Evolutionary conservation across 2,113 vertebrate genomes (phyloP), one percentile per base, ranked within the genome.

Genomic region (Tringa solitaria): DNA sequence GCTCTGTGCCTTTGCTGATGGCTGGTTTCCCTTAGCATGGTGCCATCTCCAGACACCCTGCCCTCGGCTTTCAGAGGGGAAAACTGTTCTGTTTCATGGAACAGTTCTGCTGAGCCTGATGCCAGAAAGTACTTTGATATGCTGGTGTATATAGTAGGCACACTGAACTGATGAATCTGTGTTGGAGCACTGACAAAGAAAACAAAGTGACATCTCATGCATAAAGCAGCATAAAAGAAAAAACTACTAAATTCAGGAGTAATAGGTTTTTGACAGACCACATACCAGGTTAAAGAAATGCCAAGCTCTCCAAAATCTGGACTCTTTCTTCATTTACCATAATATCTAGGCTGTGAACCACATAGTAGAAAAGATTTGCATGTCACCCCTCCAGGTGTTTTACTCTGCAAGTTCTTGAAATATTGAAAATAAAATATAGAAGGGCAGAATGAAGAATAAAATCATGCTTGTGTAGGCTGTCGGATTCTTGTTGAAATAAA

Each of bases 401-500:
- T 53, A 75, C 6, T 87, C 79, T 37, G 12, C 39, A 91, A 84
- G 32, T 95, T 95, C 70, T 63, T 84, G 63, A 51, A 88, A 64
- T 8, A 77, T 7, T 68, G 67, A 14, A 95, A 95, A 95, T 64
- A 72, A 45, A 95, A 57, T 8, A 69, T 2, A 39, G 24, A 89
- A 88, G 18, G 57, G 41, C n/a, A 60, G 54, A 57, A 30, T 61
- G 30, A 90, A 53, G 65, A 60, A 80, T 74, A 94, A 81, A 57
- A 51, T 32, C 30, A 33, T 65, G 30, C 39, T 45, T 32, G 63
- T 33, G 14, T 65, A 75, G 81, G 73, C 32, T 89, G 37, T 51
- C 59, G 68, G 78, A 68, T 48, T 91, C 74, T 85, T 79, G 32
- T 87, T 70, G 83, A 93, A 97, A 90, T 33, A 82, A 87, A 83